These are phyloP conservation scores for Oophaga sylvatica DNA, from an alignment of 2,797 vertebrate species.

Conservation along the genomic window DNA sequence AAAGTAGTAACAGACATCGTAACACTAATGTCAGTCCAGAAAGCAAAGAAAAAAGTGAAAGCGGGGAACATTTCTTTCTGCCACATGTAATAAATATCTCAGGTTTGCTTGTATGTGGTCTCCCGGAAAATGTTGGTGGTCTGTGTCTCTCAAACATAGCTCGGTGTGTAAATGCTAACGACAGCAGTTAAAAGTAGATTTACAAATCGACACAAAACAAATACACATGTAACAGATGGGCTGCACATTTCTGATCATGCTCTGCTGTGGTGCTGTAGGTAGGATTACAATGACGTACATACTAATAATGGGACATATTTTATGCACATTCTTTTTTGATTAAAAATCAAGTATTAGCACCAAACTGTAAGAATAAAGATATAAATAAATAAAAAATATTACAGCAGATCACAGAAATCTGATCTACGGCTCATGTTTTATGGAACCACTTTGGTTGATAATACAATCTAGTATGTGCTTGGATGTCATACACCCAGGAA, in stretches of 20 bases:
- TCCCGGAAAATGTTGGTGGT: slow-evolving; percentile 65
- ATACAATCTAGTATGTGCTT: no score
- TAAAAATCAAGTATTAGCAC: no score
- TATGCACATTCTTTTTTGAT: no score
- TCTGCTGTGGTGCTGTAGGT: slow-evolving; percentile 19
- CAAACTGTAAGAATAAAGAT: no score
- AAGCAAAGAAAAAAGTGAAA: slow-evolving; percentile 30
- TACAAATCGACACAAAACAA: slow-evolving; percentile 63
- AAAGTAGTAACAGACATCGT: slow-evolving; percentile 35
- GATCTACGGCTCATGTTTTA: no score
- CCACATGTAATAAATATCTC: slow-evolving; percentile 64
- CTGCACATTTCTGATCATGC: slow-evolving; percentile 65
- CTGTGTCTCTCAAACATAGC: slow-evolving; percentile 62
- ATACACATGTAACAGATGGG: slow-evolving; percentile 67
- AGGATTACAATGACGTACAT: not conserved
- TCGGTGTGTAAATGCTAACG: slow-evolving; percentile 69
- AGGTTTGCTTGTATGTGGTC: slow-evolving; percentile 65
- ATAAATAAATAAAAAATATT: no score
- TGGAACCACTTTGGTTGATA: no score
- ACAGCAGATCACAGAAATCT: no score
- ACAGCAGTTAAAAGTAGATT: slow-evolving; percentile 63
- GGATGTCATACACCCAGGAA: no score
- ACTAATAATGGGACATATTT: no score
- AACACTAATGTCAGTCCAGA: slow-evolving; percentile 48
- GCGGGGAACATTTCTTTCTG: slow-evolving; percentile 61